Evolutionary conservation across 2,797 vertebrate species (phyloP), one percentile per base, ranked within the genome.

Genomic region (Hemibagrus guttatus): DNA sequence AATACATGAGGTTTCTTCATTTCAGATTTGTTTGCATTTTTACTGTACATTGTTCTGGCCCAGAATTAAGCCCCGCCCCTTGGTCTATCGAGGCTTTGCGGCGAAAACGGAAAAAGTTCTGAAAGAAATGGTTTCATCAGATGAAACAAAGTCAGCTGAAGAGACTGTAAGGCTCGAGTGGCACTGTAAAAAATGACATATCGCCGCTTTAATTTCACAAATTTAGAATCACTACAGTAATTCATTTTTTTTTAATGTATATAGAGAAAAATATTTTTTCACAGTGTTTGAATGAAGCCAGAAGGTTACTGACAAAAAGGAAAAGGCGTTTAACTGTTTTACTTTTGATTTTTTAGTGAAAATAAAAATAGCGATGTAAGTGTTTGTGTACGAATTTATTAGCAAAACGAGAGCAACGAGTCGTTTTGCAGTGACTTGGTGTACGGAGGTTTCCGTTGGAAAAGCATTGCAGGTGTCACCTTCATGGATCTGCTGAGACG

Each of bases 61-160:
- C 35, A 59, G 58, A 80, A 61, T 52, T 61, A 80, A 42, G 58
- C 78, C 26, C 58, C 78, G 78, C 78, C 78, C 78, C 13, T 17
- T 61, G 16, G 28, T 21, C 74, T 19, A 17, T n/a, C 46, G 14
- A 0, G 17, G 16, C 16, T 19, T 76, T n/a, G 28, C 74, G 4
- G 16, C n/a, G 21, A 56, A 56, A 58, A 56, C 0, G 3, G 17
- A 39, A 39, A 11, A 35, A 42, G 31, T 7, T 59, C 23, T 6
- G 13, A 39, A 1, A 61, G 21, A 61, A 26, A 12, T 26, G 39
- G 56, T 14, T 42, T 39, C 14, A 79, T 39, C 56, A 2, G 76
- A 23, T 4, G 7, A 2, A 75, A 54, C 12, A 1, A n/a, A 2
- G n/a, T 56, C 49, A 76, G 14, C 56, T 23, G 19, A 17, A 31